Base-by-base conservation (phyloP, 2,797 vertebrate genomes). In the Gymnoscopelus microlampas region DNA sequence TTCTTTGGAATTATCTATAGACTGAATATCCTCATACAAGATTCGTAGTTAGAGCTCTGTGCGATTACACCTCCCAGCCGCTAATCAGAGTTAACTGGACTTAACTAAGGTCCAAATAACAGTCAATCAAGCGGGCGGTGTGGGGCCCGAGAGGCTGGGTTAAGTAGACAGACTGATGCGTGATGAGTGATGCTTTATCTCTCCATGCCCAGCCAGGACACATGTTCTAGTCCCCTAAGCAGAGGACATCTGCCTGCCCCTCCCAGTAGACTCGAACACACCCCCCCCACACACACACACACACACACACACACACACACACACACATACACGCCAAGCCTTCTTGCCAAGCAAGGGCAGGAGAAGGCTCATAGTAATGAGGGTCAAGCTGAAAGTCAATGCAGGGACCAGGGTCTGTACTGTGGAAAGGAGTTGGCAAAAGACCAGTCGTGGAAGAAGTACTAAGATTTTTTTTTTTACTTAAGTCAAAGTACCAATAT, bases 331-430 rank as follows among this genome's bases (percentile, higher is more conserved):
- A 74, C 70, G 70, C 80, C 71, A 71, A 74, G 68, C 83, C 73
- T 79, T 73, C 74, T 84, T 86, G 81, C 74, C 74, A 86, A 77
- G 74, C 84, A 79, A 81, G 67, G 78, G 74, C 70, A 80, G 85
- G 80, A 89, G 91, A 90, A 88, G 79, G 85, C 85, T 84, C 76
- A 77, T 64, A 72, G 69, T 90, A 89, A 89, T 90, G 82, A 92
- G 86, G 90, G 92, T 93, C 84, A 89, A 78, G 74, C 78, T 92
- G 82, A 91, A 93, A 91, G 87, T 93, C 89, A 89, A 79, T 76
- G 76, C 61, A 67, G 70, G 50, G 76, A 80, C 72, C 79, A 29
- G 53, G 64, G 70, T 70, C 70, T 63, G 68, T 32, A 32, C 29
- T 32, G 29, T 32, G 29, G 29, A n/a, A 47, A 70, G 50, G 48